Evolutionary conservation across 2,797 vertebrate genomes (phyloP).

Genomic region (Apogon talboti): DNA sequence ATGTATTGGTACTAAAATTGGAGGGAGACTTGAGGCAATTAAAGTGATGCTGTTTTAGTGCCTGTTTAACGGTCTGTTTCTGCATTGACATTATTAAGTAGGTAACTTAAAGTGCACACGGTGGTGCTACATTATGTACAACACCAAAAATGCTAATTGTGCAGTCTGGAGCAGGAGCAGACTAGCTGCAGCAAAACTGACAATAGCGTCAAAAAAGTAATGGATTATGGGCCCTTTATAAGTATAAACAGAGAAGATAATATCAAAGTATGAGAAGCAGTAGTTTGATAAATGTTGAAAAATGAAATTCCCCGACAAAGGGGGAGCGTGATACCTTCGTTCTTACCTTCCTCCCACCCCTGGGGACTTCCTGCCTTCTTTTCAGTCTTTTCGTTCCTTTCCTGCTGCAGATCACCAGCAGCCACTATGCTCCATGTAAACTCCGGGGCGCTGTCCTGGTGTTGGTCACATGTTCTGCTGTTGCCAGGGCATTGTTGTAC

Average conservation of each 20-base stretch:
- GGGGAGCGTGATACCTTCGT: constrained; percentile 71
- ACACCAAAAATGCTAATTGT: not conserved
- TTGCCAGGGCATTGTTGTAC: constrained; percentile 56
- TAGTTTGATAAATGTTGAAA: constrained; percentile 23
- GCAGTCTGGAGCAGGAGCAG: too few species aligned
- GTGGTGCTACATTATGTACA: not conserved
- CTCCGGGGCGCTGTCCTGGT: constrained; percentile 63
- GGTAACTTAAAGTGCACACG: not conserved
- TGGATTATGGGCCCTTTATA: constrained; percentile 2
- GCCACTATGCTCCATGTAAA: constrained; percentile 85
- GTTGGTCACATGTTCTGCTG: constrained; percentile 68
- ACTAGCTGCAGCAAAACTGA: not conserved
- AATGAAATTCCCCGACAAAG: constrained; percentile 62
- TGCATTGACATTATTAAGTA: constrained; percentile 5
- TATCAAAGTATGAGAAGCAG: constrained; percentile 3
- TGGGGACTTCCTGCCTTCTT: constrained; percentile 76
- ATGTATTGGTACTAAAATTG: constrained; percentile 9
- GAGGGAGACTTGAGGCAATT: not conserved
- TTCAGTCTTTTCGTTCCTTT: constrained; percentile 60
- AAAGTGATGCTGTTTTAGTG: constrained; percentile 1
- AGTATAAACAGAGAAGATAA: constrained; percentile 4
- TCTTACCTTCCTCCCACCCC: constrained; percentile 87
- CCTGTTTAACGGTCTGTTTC: not conserved
- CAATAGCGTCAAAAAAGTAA: not conserved
- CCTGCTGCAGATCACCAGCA: constrained; percentile 66